phyloP scores from a whole-genome alignment of 2,113 vertebrate genomes.

The Pteruthius melanotis region DNA sequence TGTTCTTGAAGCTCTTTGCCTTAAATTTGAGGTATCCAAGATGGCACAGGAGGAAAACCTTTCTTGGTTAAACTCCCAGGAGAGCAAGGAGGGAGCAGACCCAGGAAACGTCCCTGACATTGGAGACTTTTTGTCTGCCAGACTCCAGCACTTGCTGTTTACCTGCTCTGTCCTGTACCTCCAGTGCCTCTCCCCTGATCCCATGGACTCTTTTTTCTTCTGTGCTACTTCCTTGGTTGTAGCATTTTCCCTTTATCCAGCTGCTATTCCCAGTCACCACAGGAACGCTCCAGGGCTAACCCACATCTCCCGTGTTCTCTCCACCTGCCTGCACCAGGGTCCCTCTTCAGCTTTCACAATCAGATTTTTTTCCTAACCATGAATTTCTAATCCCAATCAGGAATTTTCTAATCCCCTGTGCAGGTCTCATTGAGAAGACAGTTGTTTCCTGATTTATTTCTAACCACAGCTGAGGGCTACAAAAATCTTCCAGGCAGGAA shows the following conservation, averaged over 20 bases:
- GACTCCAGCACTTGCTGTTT: background rate
- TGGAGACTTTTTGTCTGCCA: background rate
- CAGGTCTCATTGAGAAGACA: background rate
- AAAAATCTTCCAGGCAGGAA: background rate
- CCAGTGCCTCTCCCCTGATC: background rate
- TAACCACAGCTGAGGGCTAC: background rate
- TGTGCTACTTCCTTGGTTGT: background rate
- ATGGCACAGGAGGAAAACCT: background rate
- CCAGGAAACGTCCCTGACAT: background rate
- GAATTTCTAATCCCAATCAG: background rate
- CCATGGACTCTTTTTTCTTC: background rate
- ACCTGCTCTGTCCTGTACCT: background rate
- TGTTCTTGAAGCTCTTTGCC: background rate
- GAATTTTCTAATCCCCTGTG: background rate
- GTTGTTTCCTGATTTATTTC: background rate
- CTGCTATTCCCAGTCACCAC: background rate
- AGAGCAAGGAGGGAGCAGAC: background rate
- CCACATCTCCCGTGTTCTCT: accelerated
- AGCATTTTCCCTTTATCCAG: background rate
- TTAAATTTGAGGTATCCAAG: background rate
- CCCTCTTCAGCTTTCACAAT: background rate
- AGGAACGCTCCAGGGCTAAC: background rate
- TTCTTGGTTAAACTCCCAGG: background rate
- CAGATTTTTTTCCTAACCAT: background rate
- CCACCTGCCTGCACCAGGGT: background rate